A percentile compares a stretch with the other conserved stretches of the same genome.
phyloP scores from a whole-genome alignment of 1,140 invertebrate genomes.

The Sesamia nonagrioides region DNA sequence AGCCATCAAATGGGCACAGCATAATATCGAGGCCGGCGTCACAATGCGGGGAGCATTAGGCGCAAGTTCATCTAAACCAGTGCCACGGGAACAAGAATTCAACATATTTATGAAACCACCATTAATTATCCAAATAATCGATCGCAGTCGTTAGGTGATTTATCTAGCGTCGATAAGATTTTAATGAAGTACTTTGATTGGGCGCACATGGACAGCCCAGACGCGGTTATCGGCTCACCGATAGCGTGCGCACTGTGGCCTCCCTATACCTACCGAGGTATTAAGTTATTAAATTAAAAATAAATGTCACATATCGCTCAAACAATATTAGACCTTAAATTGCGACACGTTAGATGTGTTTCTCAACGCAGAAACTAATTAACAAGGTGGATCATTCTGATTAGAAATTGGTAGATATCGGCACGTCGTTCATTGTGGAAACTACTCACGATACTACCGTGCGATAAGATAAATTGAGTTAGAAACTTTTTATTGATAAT shows the following conservation, averaged over 20 bases:
- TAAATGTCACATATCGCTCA: slow-evolving; percentile 65
- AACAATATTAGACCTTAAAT: slow-evolving; percentile 66
- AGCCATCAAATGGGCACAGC: slow-evolving; percentile 6
- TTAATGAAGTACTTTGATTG: slow-evolving; percentile 88
- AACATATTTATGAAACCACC: slow-evolving; percentile 80
- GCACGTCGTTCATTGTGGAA: slow-evolving; percentile 86
- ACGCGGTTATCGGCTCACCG: slow-evolving; percentile 73
- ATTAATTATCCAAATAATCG: slow-evolving; percentile 87
- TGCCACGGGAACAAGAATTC: slow-evolving; percentile 70
- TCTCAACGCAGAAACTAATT: slow-evolving; percentile 67
- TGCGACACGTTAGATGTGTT: slow-evolving; percentile 52
- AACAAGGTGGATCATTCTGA: slow-evolving; percentile 84
- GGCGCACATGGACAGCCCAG: slow-evolving; percentile 74
- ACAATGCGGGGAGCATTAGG: slow-evolving; percentile 48
- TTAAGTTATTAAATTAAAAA: slow-evolving; percentile 87
- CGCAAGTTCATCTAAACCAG: slow-evolving; percentile 56
- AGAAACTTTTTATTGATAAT: slow-evolving; percentile 82
- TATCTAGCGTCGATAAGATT: slow-evolving; percentile 86
- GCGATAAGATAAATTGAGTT: slow-evolving; percentile 85
- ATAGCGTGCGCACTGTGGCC: slow-evolving; percentile 79
- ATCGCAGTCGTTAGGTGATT: slow-evolving; percentile 85
- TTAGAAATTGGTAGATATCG: slow-evolving; percentile 86
- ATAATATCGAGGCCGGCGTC: slow-evolving; percentile 34
- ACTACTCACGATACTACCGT: slow-evolving; percentile 83
- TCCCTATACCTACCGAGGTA: slow-evolving; percentile 83